Conservation (phyloP, 2,113 vertebrate species). For the Lasiurus borealis region DNA sequence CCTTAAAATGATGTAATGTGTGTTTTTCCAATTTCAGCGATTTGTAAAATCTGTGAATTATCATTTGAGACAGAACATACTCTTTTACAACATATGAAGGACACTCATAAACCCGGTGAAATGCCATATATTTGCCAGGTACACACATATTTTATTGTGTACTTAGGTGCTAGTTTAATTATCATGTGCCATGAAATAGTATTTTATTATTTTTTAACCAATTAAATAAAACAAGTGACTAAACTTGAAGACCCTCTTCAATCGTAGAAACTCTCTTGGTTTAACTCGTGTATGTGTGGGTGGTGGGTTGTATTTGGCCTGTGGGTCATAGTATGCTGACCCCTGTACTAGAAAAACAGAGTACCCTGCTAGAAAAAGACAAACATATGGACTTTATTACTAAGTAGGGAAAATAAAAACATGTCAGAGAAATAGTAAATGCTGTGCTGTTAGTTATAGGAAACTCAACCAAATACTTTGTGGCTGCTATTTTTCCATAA, state of each 20-base stretch:
- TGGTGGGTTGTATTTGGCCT: background rate
- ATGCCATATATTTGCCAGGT: slow-evolving; percentile 99
- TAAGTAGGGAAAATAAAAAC: background rate
- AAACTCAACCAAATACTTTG: slow-evolving; percentile 28
- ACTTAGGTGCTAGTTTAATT: slow-evolving; percentile 54
- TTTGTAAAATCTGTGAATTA: slow-evolving; percentile 99
- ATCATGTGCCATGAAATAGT: slow-evolving; percentile 31
- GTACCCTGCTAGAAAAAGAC: slow-evolving; percentile 21
- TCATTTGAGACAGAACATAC: slow-evolving; percentile 97
- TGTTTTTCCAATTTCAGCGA: slow-evolving; percentile 88
- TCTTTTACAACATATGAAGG: slow-evolving; percentile 98
- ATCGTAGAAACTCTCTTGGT: background rate
- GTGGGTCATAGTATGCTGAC: background rate
- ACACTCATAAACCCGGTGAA: slow-evolving; percentile 98
- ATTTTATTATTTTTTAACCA: background rate
- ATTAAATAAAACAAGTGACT: slow-evolving; percentile 50
- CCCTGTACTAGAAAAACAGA: slow-evolving; percentile 7
- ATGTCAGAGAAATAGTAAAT: background rate
- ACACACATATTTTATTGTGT: slow-evolving; percentile 57
- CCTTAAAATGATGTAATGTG: slow-evolving; percentile 55
- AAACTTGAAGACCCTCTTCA: slow-evolving; percentile 56
- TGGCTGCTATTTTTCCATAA: slow-evolving; percentile 42
- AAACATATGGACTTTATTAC: background rate
- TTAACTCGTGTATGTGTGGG: background rate
- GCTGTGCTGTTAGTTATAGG: background rate